A percentile compares a stretch with the other conserved stretches of the same genome.
Conservation (phyloP, 2,113 vertebrate species). For the Cyprinodon tularosa region DNA sequence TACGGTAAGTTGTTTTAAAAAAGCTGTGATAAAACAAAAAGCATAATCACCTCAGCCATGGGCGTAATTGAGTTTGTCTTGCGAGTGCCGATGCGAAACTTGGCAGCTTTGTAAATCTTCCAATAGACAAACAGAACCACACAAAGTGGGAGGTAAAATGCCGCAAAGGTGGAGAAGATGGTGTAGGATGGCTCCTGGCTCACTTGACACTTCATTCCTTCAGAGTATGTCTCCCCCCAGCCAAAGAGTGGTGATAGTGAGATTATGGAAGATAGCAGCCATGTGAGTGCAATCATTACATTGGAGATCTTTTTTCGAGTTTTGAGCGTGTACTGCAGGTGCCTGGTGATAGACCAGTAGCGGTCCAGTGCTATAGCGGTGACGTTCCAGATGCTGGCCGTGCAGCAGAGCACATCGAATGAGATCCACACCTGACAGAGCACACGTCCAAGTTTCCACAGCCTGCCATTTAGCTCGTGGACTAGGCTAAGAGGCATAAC, state of each 20-base stretch:
- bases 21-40: not conserved
- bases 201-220: slow-evolving; percentile 89
- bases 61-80: slow-evolving; percentile 92
- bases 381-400: slow-evolving; percentile 98
- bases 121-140: slow-evolving; percentile 99
- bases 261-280: slow-evolving; percentile 90
- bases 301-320: slow-evolving; percentile 89
- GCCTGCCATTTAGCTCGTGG: slow-evolving; percentile 86
- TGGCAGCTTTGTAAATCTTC: slow-evolving; percentile 97
- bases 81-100: slow-evolving; percentile 87
- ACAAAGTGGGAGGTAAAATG: slow-evolving; percentile 93
- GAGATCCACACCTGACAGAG: slow-evolving; percentile 95
- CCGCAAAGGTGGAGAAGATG: slow-evolving; percentile 95
- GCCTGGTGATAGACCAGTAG: slow-evolving; percentile 96
- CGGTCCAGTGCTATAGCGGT: slow-evolving; percentile 95
- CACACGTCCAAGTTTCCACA: slow-evolving; percentile 88
- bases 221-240: slow-evolving; percentile 94
- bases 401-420: slow-evolving; percentile 95
- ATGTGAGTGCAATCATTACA: slow-evolving; percentile 91
- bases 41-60: slow-evolving; percentile 78
- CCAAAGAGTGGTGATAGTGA: slow-evolving; percentile 92
- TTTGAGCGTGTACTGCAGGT: slow-evolving; percentile 92
- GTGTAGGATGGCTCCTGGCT: slow-evolving; percentile 93
- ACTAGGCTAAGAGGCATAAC: slow-evolving; percentile 96
- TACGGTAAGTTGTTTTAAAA: not conserved